Conservation (phyloP, 2,797 vertebrate species). For the Benthosema pterotum region DNA sequence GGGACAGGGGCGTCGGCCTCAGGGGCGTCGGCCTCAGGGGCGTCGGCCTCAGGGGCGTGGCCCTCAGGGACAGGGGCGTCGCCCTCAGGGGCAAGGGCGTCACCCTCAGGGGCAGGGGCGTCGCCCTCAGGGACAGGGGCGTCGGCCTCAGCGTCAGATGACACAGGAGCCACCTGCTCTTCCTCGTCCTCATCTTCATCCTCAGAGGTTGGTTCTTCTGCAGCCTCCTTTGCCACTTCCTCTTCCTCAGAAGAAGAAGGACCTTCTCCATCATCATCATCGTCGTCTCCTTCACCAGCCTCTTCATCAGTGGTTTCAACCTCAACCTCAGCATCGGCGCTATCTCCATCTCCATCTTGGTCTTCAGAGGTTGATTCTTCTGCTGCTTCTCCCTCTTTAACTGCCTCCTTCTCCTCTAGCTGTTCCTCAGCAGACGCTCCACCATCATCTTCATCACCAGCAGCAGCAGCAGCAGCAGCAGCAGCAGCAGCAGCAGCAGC, state of each 20-base stretch:
- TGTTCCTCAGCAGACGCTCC: neutral
- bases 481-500: too few species aligned
- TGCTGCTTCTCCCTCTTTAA: too few species aligned
- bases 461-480: slow-evolving; percentile 3
- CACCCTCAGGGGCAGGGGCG: slow-evolving; percentile 20
- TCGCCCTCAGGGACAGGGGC: slow-evolving; percentile 21
- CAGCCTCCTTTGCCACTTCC: too few species aligned
- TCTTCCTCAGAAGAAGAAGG: slow-evolving; percentile 23
- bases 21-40: slow-evolving; percentile 49
- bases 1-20: slow-evolving; percentile 39
- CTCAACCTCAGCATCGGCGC: neutral
- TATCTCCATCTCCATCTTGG: slow-evolving; percentile 4
- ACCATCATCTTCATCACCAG: neutral
- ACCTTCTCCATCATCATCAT: slow-evolving; percentile 9
- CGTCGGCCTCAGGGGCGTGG: slow-evolving; percentile 52
- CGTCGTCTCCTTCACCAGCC: slow-evolving; percentile 5
- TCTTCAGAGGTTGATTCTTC: neutral
- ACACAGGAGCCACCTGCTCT: neutral
- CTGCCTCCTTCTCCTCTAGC: slow-evolving; percentile 11
- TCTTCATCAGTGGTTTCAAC: neutral
- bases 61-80: slow-evolving; percentile 21
- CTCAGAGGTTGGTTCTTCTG: slow-evolving; percentile 29
- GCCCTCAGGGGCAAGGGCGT: too few species aligned
- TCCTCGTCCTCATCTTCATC: slow-evolving; percentile 46
- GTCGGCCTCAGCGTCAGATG: slow-evolving; percentile 51